phyloP scores from a whole-genome alignment of 2,888 invertebrate genomes.

The Trisateles emortualis region DNA sequence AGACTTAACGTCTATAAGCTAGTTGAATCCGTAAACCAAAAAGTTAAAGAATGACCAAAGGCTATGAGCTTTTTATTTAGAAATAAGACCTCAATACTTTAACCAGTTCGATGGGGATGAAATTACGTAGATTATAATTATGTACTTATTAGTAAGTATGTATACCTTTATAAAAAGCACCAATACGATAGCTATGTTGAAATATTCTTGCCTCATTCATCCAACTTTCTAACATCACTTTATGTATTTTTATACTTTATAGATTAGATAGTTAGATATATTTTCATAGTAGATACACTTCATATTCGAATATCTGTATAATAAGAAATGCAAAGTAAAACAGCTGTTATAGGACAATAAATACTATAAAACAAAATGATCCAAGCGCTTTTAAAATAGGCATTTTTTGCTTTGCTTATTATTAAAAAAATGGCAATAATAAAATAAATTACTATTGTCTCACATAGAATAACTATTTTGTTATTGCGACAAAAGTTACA shows the following conservation, averaged over 20 bases:
- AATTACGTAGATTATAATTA: constrained; percentile 36
- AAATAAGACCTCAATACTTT: constrained; percentile 52
- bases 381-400: neutral
- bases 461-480: no score
- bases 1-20: constrained; percentile 60
- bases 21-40: constrained; percentile 73
- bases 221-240: constrained; percentile 69
- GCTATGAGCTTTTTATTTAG: constrained; percentile 79
- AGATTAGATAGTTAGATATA: constrained; percentile 62
- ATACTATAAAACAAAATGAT: constrained; percentile 24
- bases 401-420: no score
- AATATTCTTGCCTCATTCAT: constrained; percentile 71
- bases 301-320: constrained; percentile 42
- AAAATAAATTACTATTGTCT: no score
- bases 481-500: no score
- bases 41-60: constrained; percentile 78
- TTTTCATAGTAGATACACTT: constrained; percentile 57
- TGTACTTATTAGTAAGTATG: constrained; percentile 32
- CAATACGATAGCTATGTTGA: constrained; percentile 58
- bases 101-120: constrained; percentile 35
- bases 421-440: no score
- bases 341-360: constrained; percentile 60
- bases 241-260: constrained; percentile 67
- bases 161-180: constrained; percentile 34
- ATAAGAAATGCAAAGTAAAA: constrained; percentile 27